Evolutionary conservation across 2,113 vertebrate genomes (phyloP).

Genomic region (Lipophrys pholis): DNA sequence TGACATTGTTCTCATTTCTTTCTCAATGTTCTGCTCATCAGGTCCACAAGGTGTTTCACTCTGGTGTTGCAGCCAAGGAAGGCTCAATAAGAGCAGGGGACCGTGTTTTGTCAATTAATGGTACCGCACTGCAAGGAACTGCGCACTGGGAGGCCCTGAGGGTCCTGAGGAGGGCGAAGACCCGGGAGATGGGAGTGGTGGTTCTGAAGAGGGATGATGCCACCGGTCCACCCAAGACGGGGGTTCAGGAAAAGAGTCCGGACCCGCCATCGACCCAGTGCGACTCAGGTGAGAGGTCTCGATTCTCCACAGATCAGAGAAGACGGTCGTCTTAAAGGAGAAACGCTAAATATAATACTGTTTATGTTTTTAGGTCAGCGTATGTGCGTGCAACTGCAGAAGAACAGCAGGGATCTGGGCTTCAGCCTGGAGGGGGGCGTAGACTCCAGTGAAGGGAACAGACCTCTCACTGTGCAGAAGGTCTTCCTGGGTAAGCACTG

Average conservation of each 20-base stretch:
- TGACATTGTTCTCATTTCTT: background rate
- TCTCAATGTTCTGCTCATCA: conserved; percentile 38
- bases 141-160: conserved; percentile 81
- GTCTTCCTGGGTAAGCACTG: conserved; percentile 82
- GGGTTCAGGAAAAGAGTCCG: background rate
- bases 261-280: conserved; percentile 25
- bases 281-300: conserved; percentile 51
- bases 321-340: background rate
- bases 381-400: conserved; percentile 75
- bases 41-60: conserved; percentile 83
- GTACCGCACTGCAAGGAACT: conserved; percentile 70
- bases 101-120: conserved; percentile 84
- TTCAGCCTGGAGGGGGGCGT: conserved; percentile 85
- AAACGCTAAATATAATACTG: background rate
- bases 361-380: conserved; percentile 60
- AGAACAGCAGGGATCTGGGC: conserved; percentile 80
- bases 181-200: conserved; percentile 78
- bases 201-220: conserved; percentile 75
- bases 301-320: background rate
- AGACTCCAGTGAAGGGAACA: conserved; percentile 77
- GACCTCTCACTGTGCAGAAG: conserved; percentile 81
- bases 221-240: background rate
- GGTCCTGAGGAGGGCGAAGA: conserved; percentile 74
- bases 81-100: conserved; percentile 81
- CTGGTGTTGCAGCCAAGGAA: conserved; percentile 80